These are phyloP conservation scores for Tanytarsus gracilentus DNA, from an alignment of 2,888 invertebrate genomes.

Conservation along the genomic window DNA sequence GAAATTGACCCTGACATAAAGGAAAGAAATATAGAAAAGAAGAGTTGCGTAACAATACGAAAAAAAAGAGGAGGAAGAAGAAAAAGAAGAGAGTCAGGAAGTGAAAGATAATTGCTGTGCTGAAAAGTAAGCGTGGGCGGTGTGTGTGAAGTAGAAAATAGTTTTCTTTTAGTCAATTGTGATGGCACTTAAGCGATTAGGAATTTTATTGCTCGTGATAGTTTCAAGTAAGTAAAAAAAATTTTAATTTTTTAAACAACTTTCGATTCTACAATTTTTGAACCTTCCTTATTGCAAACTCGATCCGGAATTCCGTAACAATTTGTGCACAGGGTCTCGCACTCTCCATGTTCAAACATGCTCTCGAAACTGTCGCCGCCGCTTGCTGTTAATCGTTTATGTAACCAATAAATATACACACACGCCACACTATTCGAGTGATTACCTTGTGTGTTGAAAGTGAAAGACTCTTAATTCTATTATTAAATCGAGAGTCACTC, in stretches of 20 bases:
- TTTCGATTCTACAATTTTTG: background rate
- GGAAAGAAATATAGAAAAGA: no score
- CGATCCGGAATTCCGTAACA: no score
- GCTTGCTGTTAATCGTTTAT: background rate
- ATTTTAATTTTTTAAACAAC: no score
- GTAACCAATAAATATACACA: background rate
- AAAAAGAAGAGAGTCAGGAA: background rate
- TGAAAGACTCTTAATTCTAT: conserved; percentile 6
- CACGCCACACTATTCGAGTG: background rate
- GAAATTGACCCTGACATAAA: conserved; percentile 3
- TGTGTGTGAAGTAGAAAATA: background rate
- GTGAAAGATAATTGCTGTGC: conserved; percentile 4
- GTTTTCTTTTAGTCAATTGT: conserved; percentile 19
- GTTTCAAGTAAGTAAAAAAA: conserved; percentile 25
- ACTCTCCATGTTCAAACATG: no score
- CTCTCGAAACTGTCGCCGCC: background rate
- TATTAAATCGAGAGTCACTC: no score
- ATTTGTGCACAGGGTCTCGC: no score
- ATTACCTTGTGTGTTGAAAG: conserved; percentile 12
- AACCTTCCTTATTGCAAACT: background rate
- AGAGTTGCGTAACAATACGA: background rate
- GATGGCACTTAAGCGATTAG: conserved; percentile 28
- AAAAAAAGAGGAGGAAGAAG: background rate
- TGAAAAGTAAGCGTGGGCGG: background rate
- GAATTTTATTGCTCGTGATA: conserved; percentile 29